Percentiles rank a stretch among this genome's conserved stretches.
phyloP scores from a whole-genome alignment of 92 coral and sea anemone species.

The Chrysogorgia sp. region DNA sequence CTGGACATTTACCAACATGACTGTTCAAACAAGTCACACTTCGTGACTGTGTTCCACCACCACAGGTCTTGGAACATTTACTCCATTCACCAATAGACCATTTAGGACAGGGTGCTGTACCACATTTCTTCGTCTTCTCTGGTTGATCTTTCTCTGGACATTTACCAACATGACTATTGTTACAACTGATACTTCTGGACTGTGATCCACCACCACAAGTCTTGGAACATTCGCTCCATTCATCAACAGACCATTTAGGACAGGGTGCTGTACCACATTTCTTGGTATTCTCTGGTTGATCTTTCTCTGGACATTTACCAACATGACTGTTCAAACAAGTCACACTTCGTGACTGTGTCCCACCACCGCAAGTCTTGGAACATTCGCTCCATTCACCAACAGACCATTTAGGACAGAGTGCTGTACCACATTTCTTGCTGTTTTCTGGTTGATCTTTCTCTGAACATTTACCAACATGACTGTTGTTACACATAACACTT shows the following conservation, averaged over 20 bases:
- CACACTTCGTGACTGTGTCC: slow-evolving; percentile 43
- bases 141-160: slow-evolving; percentile 19
- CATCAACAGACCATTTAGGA: slow-evolving; percentile 27
- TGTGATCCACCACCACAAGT: slow-evolving; percentile 35
- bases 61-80: slow-evolving; percentile 52
- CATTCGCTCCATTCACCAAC: slow-evolving; percentile 52
- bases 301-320: slow-evolving; percentile 2
- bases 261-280: slow-evolving; percentile 12
- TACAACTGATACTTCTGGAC: slow-evolving; percentile 12
- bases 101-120: slow-evolving; percentile 19
- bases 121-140: slow-evolving; percentile 5
- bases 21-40: slow-evolving; percentile 46
- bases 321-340: slow-evolving; percentile 23
- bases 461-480: slow-evolving; percentile 28
- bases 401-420: slow-evolving; percentile 10
- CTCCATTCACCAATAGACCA: slow-evolving; percentile 41
- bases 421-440: slow-evolving; percentile 10
- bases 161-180: slow-evolving; percentile 28
- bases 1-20: slow-evolving; percentile 26
- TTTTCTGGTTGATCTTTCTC: slow-evolving; percentile 10
- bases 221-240: slow-evolving; percentile 26
- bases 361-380: slow-evolving; percentile 63
- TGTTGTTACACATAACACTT: slow-evolving; percentile 35
- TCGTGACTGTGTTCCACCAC: slow-evolving; percentile 40
- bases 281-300: background rate